Conservation (phyloP, 2,113 vertebrate species). For the Oxyruncus cristatus region DNA sequence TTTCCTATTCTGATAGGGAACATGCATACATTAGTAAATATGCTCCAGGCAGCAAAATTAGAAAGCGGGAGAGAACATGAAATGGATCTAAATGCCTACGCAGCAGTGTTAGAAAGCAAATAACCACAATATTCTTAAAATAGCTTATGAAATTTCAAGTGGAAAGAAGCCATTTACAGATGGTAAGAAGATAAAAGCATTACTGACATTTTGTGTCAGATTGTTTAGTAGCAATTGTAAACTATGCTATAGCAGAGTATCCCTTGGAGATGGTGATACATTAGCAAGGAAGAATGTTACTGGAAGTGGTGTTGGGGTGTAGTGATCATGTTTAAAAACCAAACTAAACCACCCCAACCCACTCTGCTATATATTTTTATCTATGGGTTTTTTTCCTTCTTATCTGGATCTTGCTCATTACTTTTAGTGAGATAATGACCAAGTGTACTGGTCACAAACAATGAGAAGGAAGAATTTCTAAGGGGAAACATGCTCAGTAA, state of each 20-base stretch:
- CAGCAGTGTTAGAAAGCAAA: constrained; percentile 54
- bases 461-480: not conserved
- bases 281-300: not conserved
- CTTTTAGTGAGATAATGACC: not conserved
- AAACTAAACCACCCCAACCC: not conserved
- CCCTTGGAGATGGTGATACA: not conserved
- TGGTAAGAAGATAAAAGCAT: constrained; percentile 1
- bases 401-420: not conserved
- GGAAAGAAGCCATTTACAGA: constrained; percentile 34
- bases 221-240: not conserved
- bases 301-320: not conserved
- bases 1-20: not conserved
- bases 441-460: not conserved
- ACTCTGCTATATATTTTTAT: not conserved
- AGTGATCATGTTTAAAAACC: not conserved
- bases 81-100: constrained; percentile 15
- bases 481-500: not conserved
- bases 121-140: constrained; percentile 46
- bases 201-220: not conserved
- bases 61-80: constrained; percentile 46
- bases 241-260: not conserved
- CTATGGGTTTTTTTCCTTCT: not conserved
- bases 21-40: constrained; percentile 25
- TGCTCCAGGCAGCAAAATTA: constrained; percentile 52
- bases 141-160: constrained; percentile 34